Evolutionary conservation across 2,888 invertebrate species (phyloP), one percentile per base, ranked within the genome.

Genomic region (Nymphalis urticae): DNA sequence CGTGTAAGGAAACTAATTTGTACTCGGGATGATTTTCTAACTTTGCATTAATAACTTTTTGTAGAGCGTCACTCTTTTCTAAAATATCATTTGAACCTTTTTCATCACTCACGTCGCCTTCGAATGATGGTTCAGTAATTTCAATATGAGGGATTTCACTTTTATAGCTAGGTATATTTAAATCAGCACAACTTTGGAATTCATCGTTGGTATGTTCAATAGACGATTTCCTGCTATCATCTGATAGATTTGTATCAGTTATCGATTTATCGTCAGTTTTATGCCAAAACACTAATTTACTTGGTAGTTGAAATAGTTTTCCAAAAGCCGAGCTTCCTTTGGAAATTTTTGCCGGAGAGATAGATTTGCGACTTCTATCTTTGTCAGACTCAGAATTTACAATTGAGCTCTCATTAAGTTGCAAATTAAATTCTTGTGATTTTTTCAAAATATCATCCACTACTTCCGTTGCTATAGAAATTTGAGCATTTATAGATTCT

Each of bases 221-320:
- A n/a, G 89, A 88, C 51, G 90, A 89, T 72, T 85, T 82, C 76
- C 87, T 84, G 73, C 87, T 89, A 27, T 80, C 73, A 74, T 87
- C 83, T 61, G 86, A 85, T n/a, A 85, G 82, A n/a, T 77, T 82
- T n/a, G 87, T 77, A 68, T 89, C 88, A 32, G 79, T 70, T 76
- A 86, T 87, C 1, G 77, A 69, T 79, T 84, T 88, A 13, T 89
- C 87, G 51, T 93, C 92, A 72, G 77, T 82, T 84, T 90, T 93
- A 75, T 92, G 85, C 94, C 94, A 94, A 82, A 94, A 94, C 51
- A 88, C 92, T 70, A 94, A 83, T 85, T 93, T 94, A 73, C 92
- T 89, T 9, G 94, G 94, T 64, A 94, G 80, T 71, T 93, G 93
- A 69, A 94, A 87, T 69, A 94, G 76, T 82, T 88, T 92, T 24